phyloP scores from a whole-genome alignment of 2,888 invertebrate species.

The Dicyrtomina minuta region DNA sequence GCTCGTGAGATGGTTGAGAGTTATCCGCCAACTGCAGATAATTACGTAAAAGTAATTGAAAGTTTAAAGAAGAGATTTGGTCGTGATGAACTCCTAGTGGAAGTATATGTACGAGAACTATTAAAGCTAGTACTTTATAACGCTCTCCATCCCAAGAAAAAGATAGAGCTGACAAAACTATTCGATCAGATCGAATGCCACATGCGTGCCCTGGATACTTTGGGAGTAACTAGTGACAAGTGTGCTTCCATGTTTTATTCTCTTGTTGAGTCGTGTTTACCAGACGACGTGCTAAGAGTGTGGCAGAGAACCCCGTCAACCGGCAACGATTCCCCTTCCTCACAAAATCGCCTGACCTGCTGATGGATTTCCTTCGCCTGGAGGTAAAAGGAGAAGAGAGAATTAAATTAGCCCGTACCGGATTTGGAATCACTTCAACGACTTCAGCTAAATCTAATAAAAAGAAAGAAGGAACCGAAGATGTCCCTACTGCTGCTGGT shows the following conservation, averaged over 20 bases:
- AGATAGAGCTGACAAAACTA: slow-evolving; percentile 23
- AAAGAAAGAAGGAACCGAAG: background rate
- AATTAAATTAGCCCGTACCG: slow-evolving; percentile 15
- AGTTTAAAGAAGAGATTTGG: slow-evolving; percentile 24
- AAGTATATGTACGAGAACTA: slow-evolving; percentile 29
- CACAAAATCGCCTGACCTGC: background rate
- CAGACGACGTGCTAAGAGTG: no score
- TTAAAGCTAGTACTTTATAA: slow-evolving; percentile 13
- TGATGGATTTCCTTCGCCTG: slow-evolving; percentile 25
- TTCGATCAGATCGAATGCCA: slow-evolving; percentile 33
- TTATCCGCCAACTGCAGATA: slow-evolving; percentile 24
- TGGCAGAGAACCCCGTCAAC: no score
- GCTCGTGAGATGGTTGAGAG: slow-evolving; percentile 16
- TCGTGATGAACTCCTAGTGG: slow-evolving; percentile 10
- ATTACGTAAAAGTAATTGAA: slow-evolving; percentile 26
- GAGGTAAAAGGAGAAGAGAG: slow-evolving; percentile 31
- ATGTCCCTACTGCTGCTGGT: background rate
- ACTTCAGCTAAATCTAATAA: background rate
- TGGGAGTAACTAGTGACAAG: no score
- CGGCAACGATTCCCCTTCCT: no score
- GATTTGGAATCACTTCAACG: background rate
- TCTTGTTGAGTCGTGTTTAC: no score
- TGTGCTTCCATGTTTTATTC: no score
- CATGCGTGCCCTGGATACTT: background rate
- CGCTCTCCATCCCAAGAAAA: slow-evolving; percentile 25